These are phyloP conservation scores for Frieseomelitta varia DNA, from an alignment of 1,140 invertebrate genomes.

Conservation along the genomic window DNA sequence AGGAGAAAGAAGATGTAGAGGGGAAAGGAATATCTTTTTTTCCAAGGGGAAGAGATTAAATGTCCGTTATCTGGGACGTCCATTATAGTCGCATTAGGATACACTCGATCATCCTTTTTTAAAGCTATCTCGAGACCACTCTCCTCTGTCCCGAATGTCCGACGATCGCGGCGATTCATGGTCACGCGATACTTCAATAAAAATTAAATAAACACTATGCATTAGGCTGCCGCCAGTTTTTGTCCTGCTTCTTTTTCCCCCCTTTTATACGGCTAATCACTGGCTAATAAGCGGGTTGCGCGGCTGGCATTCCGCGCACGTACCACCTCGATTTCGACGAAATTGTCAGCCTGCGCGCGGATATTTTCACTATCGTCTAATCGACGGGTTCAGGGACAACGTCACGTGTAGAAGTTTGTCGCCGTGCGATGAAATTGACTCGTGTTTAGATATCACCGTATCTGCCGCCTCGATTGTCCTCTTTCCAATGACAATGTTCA, in stretches of 20 bases:
- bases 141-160: not conserved
- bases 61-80: not conserved
- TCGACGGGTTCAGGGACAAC: not conserved
- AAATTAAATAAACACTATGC: conserved; percentile 25
- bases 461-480: not conserved
- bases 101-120: conserved; percentile 3
- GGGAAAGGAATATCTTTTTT: not conserved
- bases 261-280: not conserved
- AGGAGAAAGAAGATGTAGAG: not conserved
- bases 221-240: not conserved
- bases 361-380: not conserved
- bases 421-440: not conserved
- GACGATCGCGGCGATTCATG: not conserved
- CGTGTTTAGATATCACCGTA: not conserved
- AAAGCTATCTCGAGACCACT: not conserved
- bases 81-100: conserved; percentile 8
- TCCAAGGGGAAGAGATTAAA: not conserved
- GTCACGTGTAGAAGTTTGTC: not conserved
- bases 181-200: conserved; percentile 39
- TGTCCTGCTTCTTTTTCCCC: no score
- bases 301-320: not conserved
- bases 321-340: not conserved
- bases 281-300: conserved; percentile 13
- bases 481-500: no score
- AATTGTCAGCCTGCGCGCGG: not conserved